Base-by-base conservation (phyloP, 2,888 invertebrate species). In the Cremastinae sp. region DNA sequence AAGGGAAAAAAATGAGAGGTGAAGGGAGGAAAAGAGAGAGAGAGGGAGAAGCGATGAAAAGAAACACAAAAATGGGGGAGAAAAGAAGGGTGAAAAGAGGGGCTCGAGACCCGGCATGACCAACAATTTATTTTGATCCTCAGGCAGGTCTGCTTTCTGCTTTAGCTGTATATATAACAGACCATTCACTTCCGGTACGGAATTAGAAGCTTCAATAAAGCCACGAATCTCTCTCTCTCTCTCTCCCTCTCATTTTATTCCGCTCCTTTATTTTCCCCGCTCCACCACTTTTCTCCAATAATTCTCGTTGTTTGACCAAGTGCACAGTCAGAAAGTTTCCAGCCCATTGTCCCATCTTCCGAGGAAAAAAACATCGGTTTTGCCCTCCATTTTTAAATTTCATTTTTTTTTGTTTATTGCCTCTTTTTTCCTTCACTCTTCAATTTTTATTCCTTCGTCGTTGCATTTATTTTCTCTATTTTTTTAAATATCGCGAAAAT, bases 141-240 rank as follows among this genome's bases (percentile, higher is more conserved):
- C 8, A 79, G 62, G 82, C 59, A 53, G 74, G 61, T 82, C 82
- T 83, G 81, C 81, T 83, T 84, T 82, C 81, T 84, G 53, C 36
- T 65, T 18, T 61, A 53, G 41, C 41, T 49, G 58, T 38, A 20
- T 12, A 16, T 59, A 49, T 9, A 51, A 49, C 49, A 18, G 41
- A 76, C 49, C 82, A 85, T 82, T 83, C 85, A 84, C 85, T 87
- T 88, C 87, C 88, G 87, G 82, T 84, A 84, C 83, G 82, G 81
- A 88, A 87, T 87, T 87, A 87, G 87, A 88, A 86, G 82, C 83
- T 84, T 85, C 84, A 86, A 88, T 87, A 86, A 86, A 58, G 54
- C 59, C 43, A 49, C 70, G 45, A 41, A 41, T 51, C 58, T 61
- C 61, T 69, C 8, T 45, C 53, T 59, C 45, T 14, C 45, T 45